Evolutionary conservation across 2,113 vertebrate genomes (phyloP).

Genomic region (Puffinus mauretanicus): DNA sequence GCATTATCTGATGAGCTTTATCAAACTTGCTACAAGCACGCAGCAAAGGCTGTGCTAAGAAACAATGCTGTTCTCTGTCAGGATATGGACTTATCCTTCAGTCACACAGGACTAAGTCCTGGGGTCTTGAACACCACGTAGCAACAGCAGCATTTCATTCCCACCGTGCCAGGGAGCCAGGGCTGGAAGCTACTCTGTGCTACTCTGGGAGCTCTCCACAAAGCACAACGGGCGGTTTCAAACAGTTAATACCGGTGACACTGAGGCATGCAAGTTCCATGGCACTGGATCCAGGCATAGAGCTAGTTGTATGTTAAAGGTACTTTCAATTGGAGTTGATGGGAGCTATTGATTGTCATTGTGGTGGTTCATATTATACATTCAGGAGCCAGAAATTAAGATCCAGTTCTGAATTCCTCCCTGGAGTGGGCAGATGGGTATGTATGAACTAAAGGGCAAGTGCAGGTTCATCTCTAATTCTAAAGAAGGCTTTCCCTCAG

Average conservation of each 20-base stretch:
- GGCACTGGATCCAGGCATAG: background rate
- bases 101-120: background rate
- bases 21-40: background rate
- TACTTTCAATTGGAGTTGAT: background rate
- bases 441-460: background rate
- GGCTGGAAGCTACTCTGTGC: background rate
- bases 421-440: background rate
- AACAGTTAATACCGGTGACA: background rate
- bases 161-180: background rate
- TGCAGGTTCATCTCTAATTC: background rate
- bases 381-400: background rate
- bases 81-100: background rate
- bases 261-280: rapidly evolving
- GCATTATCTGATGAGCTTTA: background rate
- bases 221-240: background rate
- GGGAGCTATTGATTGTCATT: background rate
- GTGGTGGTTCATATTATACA: background rate
- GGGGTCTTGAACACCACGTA: background rate
- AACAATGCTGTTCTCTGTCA: background rate
- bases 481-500: background rate
- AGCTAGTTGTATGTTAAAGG: background rate
- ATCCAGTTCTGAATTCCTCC: background rate
- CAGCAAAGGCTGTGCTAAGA: background rate
- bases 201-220: background rate
- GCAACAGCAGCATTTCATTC: background rate